Conservation (phyloP, 2,113 vertebrate species). For the Sapajus apella region DNA sequence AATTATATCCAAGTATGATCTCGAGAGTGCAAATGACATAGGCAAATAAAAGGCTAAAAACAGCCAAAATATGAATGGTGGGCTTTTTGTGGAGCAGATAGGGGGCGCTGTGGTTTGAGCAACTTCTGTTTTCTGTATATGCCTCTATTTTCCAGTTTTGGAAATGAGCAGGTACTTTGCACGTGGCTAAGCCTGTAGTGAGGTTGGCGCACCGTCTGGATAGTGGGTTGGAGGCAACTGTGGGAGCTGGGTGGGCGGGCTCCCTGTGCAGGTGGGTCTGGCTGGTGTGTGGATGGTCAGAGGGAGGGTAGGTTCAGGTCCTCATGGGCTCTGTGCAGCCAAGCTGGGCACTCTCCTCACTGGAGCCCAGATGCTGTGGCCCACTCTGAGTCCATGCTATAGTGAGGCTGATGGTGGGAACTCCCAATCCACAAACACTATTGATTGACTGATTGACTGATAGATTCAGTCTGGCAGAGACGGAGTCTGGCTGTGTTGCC, state of each 20-base stretch:
- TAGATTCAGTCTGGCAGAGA: no score
- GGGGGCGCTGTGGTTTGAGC: rapidly evolving
- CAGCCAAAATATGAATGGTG: rapidly evolving
- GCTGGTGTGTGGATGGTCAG: rapidly evolving
- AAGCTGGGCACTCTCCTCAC: not conserved
- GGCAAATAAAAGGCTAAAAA: not conserved
- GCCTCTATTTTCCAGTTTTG: not conserved
- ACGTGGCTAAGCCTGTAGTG: not conserved
- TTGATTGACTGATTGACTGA: no score
- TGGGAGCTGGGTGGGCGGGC: not conserved
- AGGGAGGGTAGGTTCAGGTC: not conserved
- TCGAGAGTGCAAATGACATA: not conserved
- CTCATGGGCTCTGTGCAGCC: not conserved
- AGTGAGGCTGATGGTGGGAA: rapidly evolving
- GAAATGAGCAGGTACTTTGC: not conserved
- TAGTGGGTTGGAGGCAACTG: rapidly evolving
- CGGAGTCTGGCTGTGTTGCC: no score
- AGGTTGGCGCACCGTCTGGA: no score
- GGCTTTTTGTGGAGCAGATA: rapidly evolving
- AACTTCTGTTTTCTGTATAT: not conserved
- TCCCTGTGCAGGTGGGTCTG: no score
- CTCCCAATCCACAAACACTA: no score
- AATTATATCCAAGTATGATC: not conserved
- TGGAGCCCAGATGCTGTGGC: rapidly evolving
- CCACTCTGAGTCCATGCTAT: not conserved